A percentile compares a stretch with the other conserved stretches of the same genome.
phyloP scores from a whole-genome alignment of 2,888 invertebrate species.

The Heliothis peltigera region DNA sequence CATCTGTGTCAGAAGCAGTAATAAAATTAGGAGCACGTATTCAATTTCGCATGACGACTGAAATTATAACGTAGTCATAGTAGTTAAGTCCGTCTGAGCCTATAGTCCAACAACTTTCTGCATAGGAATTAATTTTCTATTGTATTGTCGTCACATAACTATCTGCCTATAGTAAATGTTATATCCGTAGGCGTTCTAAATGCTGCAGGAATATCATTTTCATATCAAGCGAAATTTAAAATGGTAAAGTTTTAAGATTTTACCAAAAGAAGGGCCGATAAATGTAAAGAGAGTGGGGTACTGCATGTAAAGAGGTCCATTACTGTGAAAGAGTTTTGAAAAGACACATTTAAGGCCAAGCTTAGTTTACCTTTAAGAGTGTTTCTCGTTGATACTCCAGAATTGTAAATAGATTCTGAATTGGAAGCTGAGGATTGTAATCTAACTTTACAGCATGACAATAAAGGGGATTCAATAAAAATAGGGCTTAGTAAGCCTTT shows the following conservation, averaged over 20 bases:
- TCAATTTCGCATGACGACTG: constrained; percentile 50
- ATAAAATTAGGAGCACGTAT: constrained; percentile 58
- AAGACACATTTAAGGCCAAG: constrained; percentile 51
- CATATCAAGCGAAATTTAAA: constrained; percentile 24
- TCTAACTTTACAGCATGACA: neutral
- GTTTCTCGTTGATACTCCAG: constrained; percentile 20
- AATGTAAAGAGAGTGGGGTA: constrained; percentile 43
- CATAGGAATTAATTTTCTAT: constrained; percentile 39
- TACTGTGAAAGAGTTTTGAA: constrained; percentile 48
- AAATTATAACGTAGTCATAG: constrained; percentile 40
- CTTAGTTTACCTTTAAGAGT: constrained; percentile 43
- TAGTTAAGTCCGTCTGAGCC: constrained; percentile 45
- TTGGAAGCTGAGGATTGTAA: constrained; percentile 28
- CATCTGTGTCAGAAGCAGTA: constrained; percentile 19
- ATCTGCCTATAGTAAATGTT: neutral
- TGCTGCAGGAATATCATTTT: constrained; percentile 14
- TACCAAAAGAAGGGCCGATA: constrained; percentile 42
- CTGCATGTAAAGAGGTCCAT: constrained; percentile 56
- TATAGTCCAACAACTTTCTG: constrained; percentile 37
- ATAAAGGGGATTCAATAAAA: neutral
- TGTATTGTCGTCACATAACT: constrained; percentile 11
- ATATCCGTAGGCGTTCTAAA: constrained; percentile 10
- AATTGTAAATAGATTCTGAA: constrained; percentile 44
- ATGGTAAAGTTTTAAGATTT: constrained; percentile 31
- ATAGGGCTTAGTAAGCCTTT: neutral